A percentile compares a stretch with the other conserved stretches of the same genome.
phyloP scores from a whole-genome alignment of 1,140 invertebrate species.

The Xylocopa sonorina region DNA sequence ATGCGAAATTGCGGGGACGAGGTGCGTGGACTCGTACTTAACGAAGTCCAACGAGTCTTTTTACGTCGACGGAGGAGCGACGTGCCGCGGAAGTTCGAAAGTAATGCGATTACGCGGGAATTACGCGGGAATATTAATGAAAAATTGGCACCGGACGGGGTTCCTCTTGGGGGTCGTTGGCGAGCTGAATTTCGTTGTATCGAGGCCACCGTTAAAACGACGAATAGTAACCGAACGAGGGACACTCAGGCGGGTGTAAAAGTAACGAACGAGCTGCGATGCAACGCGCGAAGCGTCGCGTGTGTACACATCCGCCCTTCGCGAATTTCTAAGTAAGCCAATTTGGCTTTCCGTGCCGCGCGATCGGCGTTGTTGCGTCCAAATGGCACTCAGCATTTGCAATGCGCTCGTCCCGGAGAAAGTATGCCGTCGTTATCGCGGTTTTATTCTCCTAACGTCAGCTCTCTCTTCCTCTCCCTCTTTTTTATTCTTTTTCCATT shows the following conservation, averaged over 20 bases:
- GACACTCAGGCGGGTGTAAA: not conserved
- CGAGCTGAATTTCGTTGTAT: not conserved
- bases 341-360: constrained; percentile 47
- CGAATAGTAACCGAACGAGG: not conserved
- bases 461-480: too few relatives aligned
- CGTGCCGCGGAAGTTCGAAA: not conserved
- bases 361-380: constrained; percentile 51
- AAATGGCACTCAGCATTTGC: constrained; percentile 51
- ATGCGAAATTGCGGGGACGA: constrained; percentile 8
- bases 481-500: not conserved
- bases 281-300: constrained; percentile 23
- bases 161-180: not conserved
- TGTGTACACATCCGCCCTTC: constrained; percentile 28
- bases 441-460: not conserved
- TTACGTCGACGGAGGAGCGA: not conserved
- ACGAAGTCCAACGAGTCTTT: constrained; percentile 14
- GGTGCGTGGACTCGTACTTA: constrained; percentile 2
- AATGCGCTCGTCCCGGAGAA: constrained; percentile 13
- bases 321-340: constrained; percentile 48
- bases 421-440: constrained; percentile 7
- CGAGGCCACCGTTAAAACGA: not conserved
- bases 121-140: constrained; percentile 38
- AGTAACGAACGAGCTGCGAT: constrained; percentile 42
- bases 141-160: constrained; percentile 33
- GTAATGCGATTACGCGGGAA: constrained; percentile 36